phyloP scores from a whole-genome alignment of 2,888 invertebrate species.

The Drosophila kuntzei region DNA sequence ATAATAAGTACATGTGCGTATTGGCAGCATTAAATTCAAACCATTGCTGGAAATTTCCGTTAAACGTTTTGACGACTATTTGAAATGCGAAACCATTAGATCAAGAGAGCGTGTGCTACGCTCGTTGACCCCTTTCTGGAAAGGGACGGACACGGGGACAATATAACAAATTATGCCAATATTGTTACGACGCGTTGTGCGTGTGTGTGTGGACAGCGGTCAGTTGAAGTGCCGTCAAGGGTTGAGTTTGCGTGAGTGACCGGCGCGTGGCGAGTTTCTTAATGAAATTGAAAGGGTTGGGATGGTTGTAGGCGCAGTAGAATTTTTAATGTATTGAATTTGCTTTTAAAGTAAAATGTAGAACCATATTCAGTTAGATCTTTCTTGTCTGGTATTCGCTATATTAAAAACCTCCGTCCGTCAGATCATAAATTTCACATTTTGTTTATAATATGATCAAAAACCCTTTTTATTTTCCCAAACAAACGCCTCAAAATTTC shows the following conservation, averaged over 20 bases:
- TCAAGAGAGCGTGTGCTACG: constrained; percentile 12
- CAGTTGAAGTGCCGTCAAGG: constrained; percentile 28
- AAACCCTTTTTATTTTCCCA: constrained; percentile 38
- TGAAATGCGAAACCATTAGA: constrained; percentile 24
- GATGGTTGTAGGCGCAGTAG: constrained; percentile 16
- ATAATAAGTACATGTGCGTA: constrained; percentile 23
- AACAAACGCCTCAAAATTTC: constrained; percentile 36
- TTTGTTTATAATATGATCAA: constrained; percentile 22
- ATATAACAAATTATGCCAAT: constrained; percentile 34
- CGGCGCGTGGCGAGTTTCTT: constrained; percentile 24
- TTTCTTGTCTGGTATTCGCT: background rate
- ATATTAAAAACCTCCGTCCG: background rate
- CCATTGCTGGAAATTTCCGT: constrained; percentile 23
- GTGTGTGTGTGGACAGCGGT: constrained; percentile 32
- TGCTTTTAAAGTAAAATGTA: background rate
- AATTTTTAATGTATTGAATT: background rate
- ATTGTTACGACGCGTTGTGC: constrained; percentile 10
- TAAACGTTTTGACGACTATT: constrained; percentile 19
- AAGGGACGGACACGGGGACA: constrained; percentile 1
- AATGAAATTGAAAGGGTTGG: constrained; percentile 7
- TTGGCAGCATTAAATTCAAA: constrained; percentile 15
- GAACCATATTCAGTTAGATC: background rate
- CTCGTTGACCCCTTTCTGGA: constrained; percentile 27
- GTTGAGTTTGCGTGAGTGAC: constrained; percentile 29
- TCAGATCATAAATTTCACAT: constrained; percentile 8